These are phyloP conservation scores for Mus pahari DNA, from an alignment of 2,113 vertebrate genomes.

Conservation along the genomic window DNA sequence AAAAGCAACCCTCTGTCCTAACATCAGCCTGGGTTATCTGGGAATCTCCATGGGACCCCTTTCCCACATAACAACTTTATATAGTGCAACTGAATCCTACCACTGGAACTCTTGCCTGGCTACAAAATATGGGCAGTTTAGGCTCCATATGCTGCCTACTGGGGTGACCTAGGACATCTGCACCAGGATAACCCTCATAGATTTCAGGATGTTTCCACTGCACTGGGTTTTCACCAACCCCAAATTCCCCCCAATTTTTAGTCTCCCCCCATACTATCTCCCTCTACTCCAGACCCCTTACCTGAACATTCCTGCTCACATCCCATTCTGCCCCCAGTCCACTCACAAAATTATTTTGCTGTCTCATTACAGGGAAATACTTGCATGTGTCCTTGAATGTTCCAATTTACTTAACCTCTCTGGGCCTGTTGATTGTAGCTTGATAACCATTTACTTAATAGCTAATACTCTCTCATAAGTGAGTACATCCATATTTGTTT, in stretches of 20 bases:
- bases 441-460: background rate
- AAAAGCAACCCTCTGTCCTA: background rate
- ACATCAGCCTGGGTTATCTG: background rate
- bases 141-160: background rate
- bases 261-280: background rate
- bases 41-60: background rate
- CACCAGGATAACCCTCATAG: background rate
- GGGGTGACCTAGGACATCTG: no score
- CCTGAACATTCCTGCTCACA: background rate
- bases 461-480: background rate
- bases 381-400: fast-evolving
- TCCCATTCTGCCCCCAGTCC: no score
- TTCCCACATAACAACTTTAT: background rate
- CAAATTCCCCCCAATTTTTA: fast-evolving
- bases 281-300: no score
- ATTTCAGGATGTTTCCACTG: background rate
- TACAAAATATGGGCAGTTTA: background rate
- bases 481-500: no score
- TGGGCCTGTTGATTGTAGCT: background rate
- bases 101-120: background rate
- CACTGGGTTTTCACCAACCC: background rate
- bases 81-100: background rate
- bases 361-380: no score
- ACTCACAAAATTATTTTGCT: background rate
- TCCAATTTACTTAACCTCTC: background rate